A percentile compares a stretch with the other conserved stretches of the same genome.
Conservation (phyloP, 2,113 vertebrate species). For the Mugil cephalus region DNA sequence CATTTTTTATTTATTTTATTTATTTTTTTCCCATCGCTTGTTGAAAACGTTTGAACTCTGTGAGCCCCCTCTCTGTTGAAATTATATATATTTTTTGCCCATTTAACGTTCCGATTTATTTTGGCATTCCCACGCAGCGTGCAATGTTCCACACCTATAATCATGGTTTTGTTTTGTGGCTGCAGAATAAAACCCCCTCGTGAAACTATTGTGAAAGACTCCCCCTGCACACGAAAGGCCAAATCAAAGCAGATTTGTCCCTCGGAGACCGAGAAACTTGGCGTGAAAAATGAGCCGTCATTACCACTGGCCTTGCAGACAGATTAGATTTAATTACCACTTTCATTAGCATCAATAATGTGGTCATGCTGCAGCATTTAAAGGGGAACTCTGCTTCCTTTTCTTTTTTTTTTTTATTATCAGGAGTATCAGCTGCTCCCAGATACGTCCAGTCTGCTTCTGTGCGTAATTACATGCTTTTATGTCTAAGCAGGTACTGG, state of each 20-base stretch:
- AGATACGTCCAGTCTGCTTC: constrained; percentile 9
- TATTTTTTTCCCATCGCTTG: not conserved
- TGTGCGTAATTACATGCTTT: constrained; percentile 15
- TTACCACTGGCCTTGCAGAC: constrained; percentile 56
- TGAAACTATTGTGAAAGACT: constrained; percentile 1
- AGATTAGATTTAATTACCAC: constrained; percentile 75
- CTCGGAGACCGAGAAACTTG: not conserved
- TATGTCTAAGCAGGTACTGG: not conserved
- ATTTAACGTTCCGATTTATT: constrained; percentile 8
- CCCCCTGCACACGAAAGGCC: constrained; percentile 12
- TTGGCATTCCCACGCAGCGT: constrained; percentile 28
- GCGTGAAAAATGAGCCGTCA: constrained; percentile 60
- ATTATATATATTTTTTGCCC: not conserved
- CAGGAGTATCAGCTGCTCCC: not conserved
- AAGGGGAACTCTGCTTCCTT: constrained; percentile 14
- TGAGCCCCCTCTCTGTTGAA: constrained; percentile 1
- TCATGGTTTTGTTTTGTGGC: constrained; percentile 37
- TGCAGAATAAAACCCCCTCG: constrained; percentile 5
- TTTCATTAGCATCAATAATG: constrained; percentile 63
- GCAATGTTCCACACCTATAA: constrained; percentile 32
- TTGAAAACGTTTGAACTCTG: constrained; percentile 12
- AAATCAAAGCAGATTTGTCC: constrained; percentile 18
- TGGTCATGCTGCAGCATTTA: constrained; percentile 34
- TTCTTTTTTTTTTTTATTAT: too few relatives aligned
- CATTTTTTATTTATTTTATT: not conserved